Percentiles rank a stretch among this genome's conserved stretches.
phyloP scores from a whole-genome alignment of 2,888 invertebrate genomes.

The Xylota sylvarum region DNA sequence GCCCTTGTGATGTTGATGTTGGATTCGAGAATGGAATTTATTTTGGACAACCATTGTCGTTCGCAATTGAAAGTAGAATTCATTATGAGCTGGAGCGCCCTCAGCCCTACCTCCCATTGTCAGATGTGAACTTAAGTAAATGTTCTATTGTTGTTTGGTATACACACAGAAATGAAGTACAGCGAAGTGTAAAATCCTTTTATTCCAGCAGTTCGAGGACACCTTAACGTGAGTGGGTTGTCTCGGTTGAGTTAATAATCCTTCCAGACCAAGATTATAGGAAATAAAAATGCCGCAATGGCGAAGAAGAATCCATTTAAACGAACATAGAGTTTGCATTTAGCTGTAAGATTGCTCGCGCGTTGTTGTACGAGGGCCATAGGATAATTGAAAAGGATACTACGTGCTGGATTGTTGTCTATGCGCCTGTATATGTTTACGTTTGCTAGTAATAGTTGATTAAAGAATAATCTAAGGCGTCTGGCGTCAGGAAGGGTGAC shows the following conservation, averaged over 20 bases:
- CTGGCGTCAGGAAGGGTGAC: slow-evolving; percentile 73
- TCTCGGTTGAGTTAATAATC: slow-evolving; percentile 47
- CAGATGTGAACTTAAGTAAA: not conserved
- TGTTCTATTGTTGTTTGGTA: not conserved
- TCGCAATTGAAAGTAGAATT: slow-evolving; percentile 37
- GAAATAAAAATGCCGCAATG: slow-evolving; percentile 62
- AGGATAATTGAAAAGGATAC: slow-evolving; percentile 67
- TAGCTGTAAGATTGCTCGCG: slow-evolving; percentile 5
- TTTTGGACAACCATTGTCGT: slow-evolving; percentile 40
- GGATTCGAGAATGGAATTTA: slow-evolving; percentile 28
- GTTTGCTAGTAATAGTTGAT: slow-evolving; percentile 51
- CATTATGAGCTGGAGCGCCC: slow-evolving; percentile 12
- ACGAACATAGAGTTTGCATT: slow-evolving; percentile 52
- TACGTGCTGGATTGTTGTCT: slow-evolving; percentile 69
- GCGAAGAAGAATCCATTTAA: slow-evolving; percentile 37
- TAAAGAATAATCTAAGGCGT: slow-evolving; percentile 68
- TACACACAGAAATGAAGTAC: not conserved
- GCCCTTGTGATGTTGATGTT: not conserved
- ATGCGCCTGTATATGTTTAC: slow-evolving; percentile 29
- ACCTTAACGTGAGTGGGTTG: not conserved
- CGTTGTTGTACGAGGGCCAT: not conserved
- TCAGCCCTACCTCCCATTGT: not conserved
- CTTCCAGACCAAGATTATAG: slow-evolving; percentile 32
- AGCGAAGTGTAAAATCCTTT: slow-evolving; percentile 17
- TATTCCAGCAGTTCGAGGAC: slow-evolving; percentile 1